Base-by-base conservation (phyloP, 2,797 vertebrate genomes). In the Cyprinodon diabolis region DNA sequence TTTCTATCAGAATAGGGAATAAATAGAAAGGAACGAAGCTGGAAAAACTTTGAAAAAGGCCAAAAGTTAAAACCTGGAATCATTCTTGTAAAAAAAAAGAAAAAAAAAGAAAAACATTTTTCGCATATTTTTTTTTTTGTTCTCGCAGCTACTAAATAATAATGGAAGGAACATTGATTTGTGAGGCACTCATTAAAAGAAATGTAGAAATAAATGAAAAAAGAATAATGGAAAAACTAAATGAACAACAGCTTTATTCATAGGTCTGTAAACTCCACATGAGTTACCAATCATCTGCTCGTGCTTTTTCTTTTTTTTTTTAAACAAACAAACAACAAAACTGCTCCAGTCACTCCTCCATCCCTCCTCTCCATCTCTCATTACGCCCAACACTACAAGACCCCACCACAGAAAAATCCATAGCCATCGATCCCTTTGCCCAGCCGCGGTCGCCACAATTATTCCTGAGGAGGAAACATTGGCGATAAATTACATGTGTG, bases 401-500 rank as follows among this genome's bases (percentile, higher is more conserved):
- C 96, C 96, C 96, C 97, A 97, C 97, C 97, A 95, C 96, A 96
- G 86, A 89, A 91, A 96, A 97, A 98, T 98, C 97, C 93, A 98
- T 98, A 96, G 91, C 83, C 97, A 98, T 98, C 96, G 97, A 98
- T 98, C 87, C 89, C 95, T 93, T 92, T 66, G 93, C 96, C 96
- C 96, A 96, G 96, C 96, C 94, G 95, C 95, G 95, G 96, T 97
- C 96, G 95, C 96, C 96, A 97, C 97, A 98, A 98, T 98, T 98
- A 98, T 97, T 97, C 96, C 97, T 96, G 95, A 97, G 96, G 96
- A 97, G 97, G 97, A 98, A 98, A 98, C 96, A 93, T 94, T 94
- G 94, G 96, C 96, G 95, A 98, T 98, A 97, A 97, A 98, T 98
- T 97, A 97, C 96, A 96, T 95, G 96, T 96, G 96, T 95, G 96